Evolutionary conservation across 2,888 invertebrate species (phyloP), one percentile per base, ranked within the genome.

Genomic region (Athripsodes cinereus): DNA sequence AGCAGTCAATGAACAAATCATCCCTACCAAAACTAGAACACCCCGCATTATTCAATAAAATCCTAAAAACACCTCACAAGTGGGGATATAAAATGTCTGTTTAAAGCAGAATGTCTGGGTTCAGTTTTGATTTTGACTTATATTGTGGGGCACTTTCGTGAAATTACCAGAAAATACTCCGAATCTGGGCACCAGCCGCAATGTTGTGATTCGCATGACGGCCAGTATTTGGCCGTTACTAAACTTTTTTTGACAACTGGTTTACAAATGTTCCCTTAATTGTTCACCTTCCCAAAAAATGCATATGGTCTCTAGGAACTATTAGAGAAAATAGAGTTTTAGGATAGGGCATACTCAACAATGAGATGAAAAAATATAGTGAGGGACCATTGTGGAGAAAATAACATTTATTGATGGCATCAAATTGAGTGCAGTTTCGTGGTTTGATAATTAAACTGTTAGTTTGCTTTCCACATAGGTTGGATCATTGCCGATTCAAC

Each of bases 71-170:
- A 58, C 67, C 69, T 2, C 66, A 69, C 53, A 70, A 69, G 62
- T 69, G 68, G 68, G 68, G 67, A 18, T 70, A 67, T 46, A 69
- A 69, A 66, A 67, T 67, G 48, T 67, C 67, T 62, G 69, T 69
- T n/a, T 55, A 71, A 20, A 70, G 69, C 62, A 69, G 69, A n/a
- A 65, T 67, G 1, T 68, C 68, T 52, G 69, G 69, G 0, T 71
- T 70, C 54, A 69, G 69, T 46, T 70, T 35, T 57, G 60, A 62
- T 52, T 62, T 61, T 53, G 48, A 48, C 48, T 48, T 48, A 48
- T 48, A 48, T 48, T 48, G 48, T 48, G 48, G 48, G 48, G 48
- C 48, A 48, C 19, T 48, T 48, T 20, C 21, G 48, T 48, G 48
- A 48, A 48, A 48, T 48, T 48, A 48, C 48, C 48, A 48, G 48